Percentiles rank a stretch among this genome's conserved stretches.
Conservation (phyloP, 2,888 invertebrate species). For the Chaetoderma sp. region DNA sequence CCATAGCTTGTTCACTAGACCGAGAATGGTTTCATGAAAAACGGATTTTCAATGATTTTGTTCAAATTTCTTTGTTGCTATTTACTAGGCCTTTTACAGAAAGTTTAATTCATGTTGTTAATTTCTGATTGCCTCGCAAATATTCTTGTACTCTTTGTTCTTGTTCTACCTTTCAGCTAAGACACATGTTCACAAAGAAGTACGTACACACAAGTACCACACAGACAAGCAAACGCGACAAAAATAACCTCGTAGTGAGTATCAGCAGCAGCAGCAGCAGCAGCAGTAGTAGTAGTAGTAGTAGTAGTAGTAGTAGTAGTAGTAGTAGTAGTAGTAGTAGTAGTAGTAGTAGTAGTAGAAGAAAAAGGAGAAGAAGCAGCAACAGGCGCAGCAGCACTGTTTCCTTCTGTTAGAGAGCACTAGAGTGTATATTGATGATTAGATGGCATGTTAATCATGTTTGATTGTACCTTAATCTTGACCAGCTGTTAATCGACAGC, state of each 20-base stretch:
- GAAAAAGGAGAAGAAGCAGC: not conserved
- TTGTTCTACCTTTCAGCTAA: slow-evolving; percentile 53
- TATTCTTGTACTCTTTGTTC: no score
- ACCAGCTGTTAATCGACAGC: no score
- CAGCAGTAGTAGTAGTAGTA: not conserved
- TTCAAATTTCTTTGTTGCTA: no score
- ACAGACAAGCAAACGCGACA: slow-evolving; percentile 67
- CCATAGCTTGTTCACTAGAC: no score
- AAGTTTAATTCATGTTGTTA: no score
- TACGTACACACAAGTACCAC: slow-evolving; percentile 69
- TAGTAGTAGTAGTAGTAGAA: slow-evolving; percentile 5
- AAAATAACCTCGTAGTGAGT: slow-evolving; percentile 69
- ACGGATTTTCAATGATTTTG: no score
- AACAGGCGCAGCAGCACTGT: not conserved
- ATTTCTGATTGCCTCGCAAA: no score
- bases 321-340: not conserved
- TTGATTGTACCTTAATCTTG: no score
- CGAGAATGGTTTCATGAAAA: no score
- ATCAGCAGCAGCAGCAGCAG: not conserved
- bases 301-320: not conserved
- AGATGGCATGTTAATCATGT: not conserved
- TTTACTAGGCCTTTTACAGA: no score
- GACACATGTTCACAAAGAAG: slow-evolving; percentile 66
- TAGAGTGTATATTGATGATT: not conserved
- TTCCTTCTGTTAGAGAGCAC: no score